phyloP scores from a whole-genome alignment of 1,140 invertebrate species.

The Lepidurus apus region DNA sequence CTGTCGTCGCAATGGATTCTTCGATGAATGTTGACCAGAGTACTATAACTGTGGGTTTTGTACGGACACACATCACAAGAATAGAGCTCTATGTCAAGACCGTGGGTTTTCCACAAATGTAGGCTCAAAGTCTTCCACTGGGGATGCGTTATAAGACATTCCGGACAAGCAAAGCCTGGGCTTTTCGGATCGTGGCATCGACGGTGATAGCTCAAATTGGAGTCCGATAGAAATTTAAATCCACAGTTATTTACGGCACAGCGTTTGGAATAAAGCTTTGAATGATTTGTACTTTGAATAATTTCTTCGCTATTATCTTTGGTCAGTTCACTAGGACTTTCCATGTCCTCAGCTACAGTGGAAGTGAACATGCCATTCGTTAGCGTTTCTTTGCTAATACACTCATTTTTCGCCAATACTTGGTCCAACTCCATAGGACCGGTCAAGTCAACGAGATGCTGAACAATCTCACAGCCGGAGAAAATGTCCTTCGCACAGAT shows the following conservation, averaged over 20 bases:
- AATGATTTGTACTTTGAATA: neutral
- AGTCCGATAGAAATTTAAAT: slow-evolving; percentile 45
- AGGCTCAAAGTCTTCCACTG: slow-evolving; percentile 45
- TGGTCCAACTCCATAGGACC: slow-evolving; percentile 42
- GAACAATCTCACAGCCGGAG: slow-evolving; percentile 37
- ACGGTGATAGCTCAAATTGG: slow-evolving; percentile 51
- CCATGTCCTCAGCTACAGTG: neutral
- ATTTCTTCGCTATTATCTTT: neutral
- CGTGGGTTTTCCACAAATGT: slow-evolving; percentile 48
- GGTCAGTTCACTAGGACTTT: slow-evolving; percentile 9
- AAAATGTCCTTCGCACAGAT: slow-evolving; percentile 1
- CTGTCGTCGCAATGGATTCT: slow-evolving; percentile 60
- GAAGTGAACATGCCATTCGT: neutral
- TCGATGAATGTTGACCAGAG: slow-evolving; percentile 61
- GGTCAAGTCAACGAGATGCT: slow-evolving; percentile 48
- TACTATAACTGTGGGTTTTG: slow-evolving; percentile 52
- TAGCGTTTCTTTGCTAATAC: neutral
- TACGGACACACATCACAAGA: slow-evolving; percentile 47
- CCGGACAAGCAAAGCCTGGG: slow-evolving; percentile 56
- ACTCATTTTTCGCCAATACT: slow-evolving; percentile 19
- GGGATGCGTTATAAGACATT: slow-evolving; percentile 54
- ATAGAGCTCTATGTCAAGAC: slow-evolving; percentile 47
- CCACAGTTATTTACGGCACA: slow-evolving; percentile 46
- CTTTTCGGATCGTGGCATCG: slow-evolving; percentile 52
- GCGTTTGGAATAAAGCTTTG: slow-evolving; percentile 27